Percentiles rank a stretch among this genome's conserved stretches.
phyloP scores from a whole-genome alignment of 2,888 invertebrate species.

The Zaprionus obscuricornis region DNA sequence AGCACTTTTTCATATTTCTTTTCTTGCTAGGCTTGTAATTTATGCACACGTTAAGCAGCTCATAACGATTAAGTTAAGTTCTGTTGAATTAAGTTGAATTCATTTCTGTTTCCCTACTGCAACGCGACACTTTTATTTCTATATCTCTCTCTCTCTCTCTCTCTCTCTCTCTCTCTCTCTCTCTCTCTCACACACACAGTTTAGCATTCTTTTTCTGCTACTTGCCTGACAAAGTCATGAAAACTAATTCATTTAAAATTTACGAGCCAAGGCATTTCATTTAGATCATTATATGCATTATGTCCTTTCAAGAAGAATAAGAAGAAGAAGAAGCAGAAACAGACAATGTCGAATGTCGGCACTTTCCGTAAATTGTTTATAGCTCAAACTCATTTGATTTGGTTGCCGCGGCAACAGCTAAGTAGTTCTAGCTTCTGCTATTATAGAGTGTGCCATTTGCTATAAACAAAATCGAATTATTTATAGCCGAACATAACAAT shows the following conservation, averaged over 20 bases:
- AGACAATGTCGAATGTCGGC: constrained; percentile 4
- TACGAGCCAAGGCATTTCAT: constrained; percentile 60
- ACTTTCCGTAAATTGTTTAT: constrained; percentile 43
- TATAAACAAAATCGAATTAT: background rate
- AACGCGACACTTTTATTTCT: constrained; percentile 44
- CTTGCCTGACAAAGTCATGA: constrained; percentile 41
- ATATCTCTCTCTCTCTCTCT: background rate
- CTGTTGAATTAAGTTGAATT: too few species aligned
- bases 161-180: too few species aligned
- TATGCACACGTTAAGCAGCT: constrained; percentile 63
- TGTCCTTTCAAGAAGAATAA: constrained; percentile 11
- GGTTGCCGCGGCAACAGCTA: background rate
- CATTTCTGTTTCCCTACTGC: too few species aligned
- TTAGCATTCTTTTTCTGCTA: too few species aligned
- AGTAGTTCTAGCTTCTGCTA: constrained; percentile 1
- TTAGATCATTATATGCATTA: constrained; percentile 48
- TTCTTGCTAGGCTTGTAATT: constrained; percentile 31
- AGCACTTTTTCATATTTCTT: too few species aligned
- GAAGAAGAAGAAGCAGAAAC: background rate
- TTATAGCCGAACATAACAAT: too few species aligned
- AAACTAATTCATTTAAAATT: constrained; percentile 76
- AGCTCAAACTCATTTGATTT: background rate
- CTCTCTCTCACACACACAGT: too few species aligned
- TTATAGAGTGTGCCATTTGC: background rate
- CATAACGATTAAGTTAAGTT: constrained; percentile 50